Percentiles rank a stretch among this genome's conserved stretches.
phyloP scores from a whole-genome alignment of 2,888 invertebrate genomes.

The Gordius sp. region DNA sequence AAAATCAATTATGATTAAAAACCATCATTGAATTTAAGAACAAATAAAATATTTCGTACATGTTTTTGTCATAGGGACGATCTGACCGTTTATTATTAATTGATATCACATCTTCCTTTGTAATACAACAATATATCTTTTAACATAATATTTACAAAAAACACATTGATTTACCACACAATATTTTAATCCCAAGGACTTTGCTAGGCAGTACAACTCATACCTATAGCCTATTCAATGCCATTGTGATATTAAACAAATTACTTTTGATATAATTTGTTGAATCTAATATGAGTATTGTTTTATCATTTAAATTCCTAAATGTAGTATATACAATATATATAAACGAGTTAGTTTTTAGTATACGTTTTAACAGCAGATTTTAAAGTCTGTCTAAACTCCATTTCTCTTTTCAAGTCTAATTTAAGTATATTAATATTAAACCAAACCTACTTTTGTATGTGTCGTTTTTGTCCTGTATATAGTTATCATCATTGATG shows the following conservation, averaged over 20 bases:
- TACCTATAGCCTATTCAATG: neutral
- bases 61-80: neutral
- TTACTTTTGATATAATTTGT: constrained; percentile 14
- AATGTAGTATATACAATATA: neutral
- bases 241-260: neutral
- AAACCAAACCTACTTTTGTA: neutral
- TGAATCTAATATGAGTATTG: neutral
- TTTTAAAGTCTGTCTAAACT: neutral
- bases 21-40: neutral
- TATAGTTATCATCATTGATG: neutral
- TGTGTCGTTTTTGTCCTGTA: neutral
- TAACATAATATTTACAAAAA: neutral
- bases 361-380: neutral
- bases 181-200: constrained; percentile 10
- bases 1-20: neutral
- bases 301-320: neutral
- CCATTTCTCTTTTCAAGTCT: neutral
- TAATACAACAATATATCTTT: constrained; percentile 13
- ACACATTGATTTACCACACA: constrained; percentile 9
- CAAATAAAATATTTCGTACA: neutral
- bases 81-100: no score
- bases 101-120: neutral
- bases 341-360: no score
- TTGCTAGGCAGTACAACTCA: constrained; percentile 5
- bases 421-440: no score